Evolutionary conservation across 1,140 invertebrate species (phyloP).

Genomic region (Drosophila sp.): DNA sequence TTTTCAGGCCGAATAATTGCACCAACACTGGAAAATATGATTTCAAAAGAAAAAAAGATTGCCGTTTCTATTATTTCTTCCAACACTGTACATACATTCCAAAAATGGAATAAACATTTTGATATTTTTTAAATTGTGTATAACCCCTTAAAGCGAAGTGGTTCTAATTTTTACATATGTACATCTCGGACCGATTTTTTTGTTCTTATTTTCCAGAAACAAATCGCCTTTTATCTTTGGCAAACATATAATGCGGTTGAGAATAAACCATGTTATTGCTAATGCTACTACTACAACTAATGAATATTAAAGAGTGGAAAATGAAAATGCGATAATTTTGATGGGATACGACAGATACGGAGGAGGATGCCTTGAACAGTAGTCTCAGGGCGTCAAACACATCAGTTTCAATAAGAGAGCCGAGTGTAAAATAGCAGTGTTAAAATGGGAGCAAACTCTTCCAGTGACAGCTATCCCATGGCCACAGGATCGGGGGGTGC

Average conservation of each 20-base stretch:
- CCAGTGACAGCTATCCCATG: constrained; percentile 66
- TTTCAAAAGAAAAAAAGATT: background rate
- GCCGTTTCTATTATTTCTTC: background rate
- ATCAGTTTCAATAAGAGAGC: background rate
- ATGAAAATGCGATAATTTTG: constrained; percentile 17
- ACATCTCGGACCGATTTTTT: background rate
- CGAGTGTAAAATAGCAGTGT: background rate
- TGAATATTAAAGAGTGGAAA: constrained; percentile 7
- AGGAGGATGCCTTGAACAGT: constrained; percentile 6
- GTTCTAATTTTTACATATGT: background rate
- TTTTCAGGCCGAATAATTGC: no score
- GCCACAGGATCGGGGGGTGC: constrained; percentile 40
- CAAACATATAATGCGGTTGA: constrained; percentile 1
- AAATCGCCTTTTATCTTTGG: background rate
- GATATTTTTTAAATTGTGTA: no score
- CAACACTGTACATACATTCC: background rate
- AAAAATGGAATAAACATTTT: no score
- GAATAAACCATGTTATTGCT: background rate
- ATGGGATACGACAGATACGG: background rate
- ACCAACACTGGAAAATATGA: no score
- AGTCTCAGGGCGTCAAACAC: background rate
- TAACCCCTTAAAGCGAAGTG: no score
- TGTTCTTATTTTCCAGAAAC: background rate
- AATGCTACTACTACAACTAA: background rate
- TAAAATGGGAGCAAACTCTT: constrained; percentile 74